A percentile compares a stretch with the other conserved stretches of the same genome.
phyloP scores from a whole-genome alignment of 1,140 invertebrate genomes.

The Drosophila pruinosa region DNA sequence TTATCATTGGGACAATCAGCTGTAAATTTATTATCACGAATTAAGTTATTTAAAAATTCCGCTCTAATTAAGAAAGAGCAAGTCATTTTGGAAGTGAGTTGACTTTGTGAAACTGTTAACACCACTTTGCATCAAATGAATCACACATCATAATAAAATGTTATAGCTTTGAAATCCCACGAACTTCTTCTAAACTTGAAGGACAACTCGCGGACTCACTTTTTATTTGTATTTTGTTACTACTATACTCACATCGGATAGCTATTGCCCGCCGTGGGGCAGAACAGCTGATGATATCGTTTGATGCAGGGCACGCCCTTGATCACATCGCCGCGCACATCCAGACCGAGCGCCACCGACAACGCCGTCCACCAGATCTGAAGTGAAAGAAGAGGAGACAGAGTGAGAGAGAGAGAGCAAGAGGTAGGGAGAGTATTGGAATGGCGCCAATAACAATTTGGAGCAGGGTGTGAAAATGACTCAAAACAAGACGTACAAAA shows the following conservation, averaged over 20 bases:
- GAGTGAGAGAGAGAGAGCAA: background rate
- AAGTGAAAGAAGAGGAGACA: constrained; percentile 57
- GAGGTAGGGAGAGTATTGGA: constrained; percentile 24
- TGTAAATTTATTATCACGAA: background rate
- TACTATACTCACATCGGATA: constrained; percentile 92
- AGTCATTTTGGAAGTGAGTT: constrained; percentile 1
- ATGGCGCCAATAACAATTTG: constrained; percentile 62
- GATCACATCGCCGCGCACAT: constrained; percentile 92
- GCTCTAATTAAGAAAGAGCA: background rate
- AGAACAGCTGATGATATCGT: constrained; percentile 93
- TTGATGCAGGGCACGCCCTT: constrained; percentile 94
- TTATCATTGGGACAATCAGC: constrained; percentile 1
- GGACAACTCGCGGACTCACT: constrained; percentile 1
- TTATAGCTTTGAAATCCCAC: constrained; percentile 1
- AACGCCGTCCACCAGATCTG: constrained; percentile 95
- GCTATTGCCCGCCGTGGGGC: constrained; percentile 93
- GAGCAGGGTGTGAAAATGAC: constrained; percentile 73
- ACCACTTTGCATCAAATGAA: background rate
- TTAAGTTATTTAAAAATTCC: background rate
- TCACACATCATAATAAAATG: constrained; percentile 12
- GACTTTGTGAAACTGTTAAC: background rate
- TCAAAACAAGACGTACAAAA: constrained; percentile 69
- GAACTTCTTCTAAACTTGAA: constrained; percentile 12
- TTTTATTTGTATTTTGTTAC: constrained; percentile 20
- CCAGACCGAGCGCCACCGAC: constrained; percentile 91